A percentile compares a stretch with the other conserved stretches of the same genome.
phyloP scores from a whole-genome alignment of 1,140 invertebrate genomes.

The Frieseomelitta varia region DNA sequence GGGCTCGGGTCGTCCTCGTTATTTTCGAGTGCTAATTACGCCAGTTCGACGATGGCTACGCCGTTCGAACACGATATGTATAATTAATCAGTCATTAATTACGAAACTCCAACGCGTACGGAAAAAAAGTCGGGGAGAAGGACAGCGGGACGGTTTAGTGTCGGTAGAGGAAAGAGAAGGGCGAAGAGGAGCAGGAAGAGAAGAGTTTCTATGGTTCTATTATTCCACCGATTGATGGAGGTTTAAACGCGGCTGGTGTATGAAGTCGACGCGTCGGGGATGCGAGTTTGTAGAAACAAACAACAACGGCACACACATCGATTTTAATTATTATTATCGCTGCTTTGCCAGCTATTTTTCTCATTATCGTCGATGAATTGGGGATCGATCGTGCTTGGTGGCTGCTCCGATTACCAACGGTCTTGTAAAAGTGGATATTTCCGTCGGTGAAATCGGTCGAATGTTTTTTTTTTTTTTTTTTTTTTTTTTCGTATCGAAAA shows the following conservation, averaged over 20 bases:
- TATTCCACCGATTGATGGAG: constrained; percentile 51
- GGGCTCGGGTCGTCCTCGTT: not conserved
- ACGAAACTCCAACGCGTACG: constrained; percentile 26
- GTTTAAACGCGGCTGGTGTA: constrained; percentile 44
- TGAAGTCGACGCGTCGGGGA: constrained; percentile 37
- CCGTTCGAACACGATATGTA: constrained; percentile 35
- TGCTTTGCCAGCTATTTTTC: constrained; percentile 55
- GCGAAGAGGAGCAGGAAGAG: not conserved
- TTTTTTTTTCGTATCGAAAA: not conserved
- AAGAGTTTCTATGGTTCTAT: constrained; percentile 48
- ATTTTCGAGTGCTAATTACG: constrained; percentile 44
- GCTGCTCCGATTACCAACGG: constrained; percentile 32
- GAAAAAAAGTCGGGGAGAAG: not conserved
- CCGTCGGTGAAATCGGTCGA: constrained; percentile 17
- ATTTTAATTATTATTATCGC: constrained; percentile 66
- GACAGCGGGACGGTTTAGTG: not conserved
- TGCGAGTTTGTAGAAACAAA: constrained; percentile 65
- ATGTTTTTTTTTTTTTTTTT: no score
- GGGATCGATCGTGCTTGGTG: constrained; percentile 21
- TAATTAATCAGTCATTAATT: constrained; percentile 49
- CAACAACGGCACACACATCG: constrained; percentile 57
- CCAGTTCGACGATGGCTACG: constrained; percentile 15
- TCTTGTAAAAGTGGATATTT: constrained; percentile 50
- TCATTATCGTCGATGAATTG: constrained; percentile 59
- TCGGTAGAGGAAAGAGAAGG: no score